These are phyloP conservation scores for Drosophila gunungcola DNA, from an alignment of 1,140 invertebrate genomes.

Conservation along the genomic window DNA sequence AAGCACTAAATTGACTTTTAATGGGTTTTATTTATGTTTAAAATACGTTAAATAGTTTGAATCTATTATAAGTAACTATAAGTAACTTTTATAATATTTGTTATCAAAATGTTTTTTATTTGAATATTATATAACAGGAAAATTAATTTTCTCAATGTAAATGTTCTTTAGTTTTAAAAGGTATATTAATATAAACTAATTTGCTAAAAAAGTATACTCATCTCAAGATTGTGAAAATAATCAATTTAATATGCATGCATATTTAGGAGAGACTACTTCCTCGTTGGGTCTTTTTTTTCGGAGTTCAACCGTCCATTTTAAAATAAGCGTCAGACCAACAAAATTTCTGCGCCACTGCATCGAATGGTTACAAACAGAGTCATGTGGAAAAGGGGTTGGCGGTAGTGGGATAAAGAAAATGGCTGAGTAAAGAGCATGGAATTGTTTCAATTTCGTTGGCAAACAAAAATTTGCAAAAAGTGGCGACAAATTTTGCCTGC, in stretches of 20 bases:
- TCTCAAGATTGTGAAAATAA: conserved; percentile 12
- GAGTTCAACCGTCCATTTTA: conserved; percentile 1
- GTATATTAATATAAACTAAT: no score
- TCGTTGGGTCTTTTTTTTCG: conserved; percentile 1
- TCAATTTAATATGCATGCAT: conserved; percentile 45
- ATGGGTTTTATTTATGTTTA: no score
- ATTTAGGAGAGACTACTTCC: neutral
- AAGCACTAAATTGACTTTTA: no score
- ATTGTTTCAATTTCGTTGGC: conserved; percentile 74
- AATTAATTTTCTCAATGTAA: no score
- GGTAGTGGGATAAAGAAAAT: conserved; percentile 5
- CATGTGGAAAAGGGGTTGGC: conserved; percentile 14
- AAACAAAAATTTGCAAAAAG: conserved; percentile 72
- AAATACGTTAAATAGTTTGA: no score
- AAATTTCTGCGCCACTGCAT: conserved; percentile 71
- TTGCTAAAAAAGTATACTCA: neutral
- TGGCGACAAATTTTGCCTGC: conserved; percentile 63
- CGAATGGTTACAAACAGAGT: conserved; percentile 20
- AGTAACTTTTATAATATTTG: no score
- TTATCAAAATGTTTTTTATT: no score
- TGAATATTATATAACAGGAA: no score
- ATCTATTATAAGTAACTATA: no score
- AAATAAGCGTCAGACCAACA: conserved; percentile 48
- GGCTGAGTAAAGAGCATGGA: conserved; percentile 35
- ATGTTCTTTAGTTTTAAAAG: neutral